Evolutionary conservation across 2,113 vertebrate genomes (phyloP), one percentile per base, ranked within the genome.

Genomic region (Menidia beryllina): DNA sequence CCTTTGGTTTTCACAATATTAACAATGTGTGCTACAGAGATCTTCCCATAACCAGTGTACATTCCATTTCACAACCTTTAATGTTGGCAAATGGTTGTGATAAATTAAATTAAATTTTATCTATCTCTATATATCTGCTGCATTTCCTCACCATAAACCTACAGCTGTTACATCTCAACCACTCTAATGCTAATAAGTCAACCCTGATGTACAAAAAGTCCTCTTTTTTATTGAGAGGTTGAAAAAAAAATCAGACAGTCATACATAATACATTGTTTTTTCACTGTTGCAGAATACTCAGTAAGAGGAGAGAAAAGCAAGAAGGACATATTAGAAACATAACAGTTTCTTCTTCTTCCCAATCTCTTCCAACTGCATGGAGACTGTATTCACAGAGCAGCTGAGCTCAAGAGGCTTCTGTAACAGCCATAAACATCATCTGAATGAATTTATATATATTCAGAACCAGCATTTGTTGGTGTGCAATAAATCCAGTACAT

Each of bases 221-320:
- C 50, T 83, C 75, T 50, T 77, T 72, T 82, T 82, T 51, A 76
- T 57, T 4, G 10, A 58, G 51, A 74, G 12, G 21, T 2, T 9
- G 26, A 19, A 25, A 45, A 66, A 26, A 45, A 65, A 65, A 75
- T 68, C 73, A 79, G 62, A 71, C 65, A 36, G 54, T 72, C 60
- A 86, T 88, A 77, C 86, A 88, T 88, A 81, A 87, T 84, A 73
- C 72, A 90, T 81, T 61, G 65, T 75, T 86, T 72, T n/a, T 34
- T 68, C 82, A 79, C 72, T 79, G 86, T 85, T 81, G 69, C 76
- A 23, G 75, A 69, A 78, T 81, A 79, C 70, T 86, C 59, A 25
- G 81, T 23, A 24, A 69, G 66, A 60, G 43, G 49, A 73, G 61
- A 78, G 79, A 67, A 69, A 66, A 79, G 70, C 72, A 74, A 84